phyloP scores from a whole-genome alignment of 2,888 invertebrate species.

The Siphlonurus alternatus region DNA sequence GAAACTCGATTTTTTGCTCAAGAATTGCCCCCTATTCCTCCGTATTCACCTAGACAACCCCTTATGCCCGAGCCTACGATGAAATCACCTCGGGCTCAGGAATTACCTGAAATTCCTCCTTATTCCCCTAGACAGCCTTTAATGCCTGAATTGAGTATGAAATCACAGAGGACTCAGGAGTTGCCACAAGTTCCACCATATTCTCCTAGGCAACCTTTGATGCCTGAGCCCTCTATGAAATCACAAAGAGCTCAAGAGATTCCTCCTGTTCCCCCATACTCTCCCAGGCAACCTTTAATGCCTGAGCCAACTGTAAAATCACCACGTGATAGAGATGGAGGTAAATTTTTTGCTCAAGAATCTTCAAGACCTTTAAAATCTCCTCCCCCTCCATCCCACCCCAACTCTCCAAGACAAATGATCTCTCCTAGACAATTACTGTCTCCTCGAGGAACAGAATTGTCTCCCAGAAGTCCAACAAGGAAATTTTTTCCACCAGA shows the following conservation, averaged over 20 bases:
- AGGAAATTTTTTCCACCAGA: not conserved
- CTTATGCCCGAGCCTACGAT: not conserved
- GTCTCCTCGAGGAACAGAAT: not conserved
- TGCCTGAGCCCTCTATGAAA: not conserved
- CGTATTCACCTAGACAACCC: not conserved
- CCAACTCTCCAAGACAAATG: not conserved
- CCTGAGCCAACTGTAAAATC: not conserved
- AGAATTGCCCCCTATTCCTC: not conserved
- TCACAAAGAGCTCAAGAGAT: not conserved
- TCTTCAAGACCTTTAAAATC: not conserved
- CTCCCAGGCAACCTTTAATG: not conserved
- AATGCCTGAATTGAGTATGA: not conserved
- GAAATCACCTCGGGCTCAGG: not conserved
- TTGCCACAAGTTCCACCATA: not conserved
- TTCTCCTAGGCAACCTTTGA: not conserved
- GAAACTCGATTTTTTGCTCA: not conserved
- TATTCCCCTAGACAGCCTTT: not conserved
- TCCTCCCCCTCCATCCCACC: not conserved
- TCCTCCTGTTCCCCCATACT: not conserved
- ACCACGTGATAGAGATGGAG: not conserved
- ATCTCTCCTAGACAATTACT: not conserved
- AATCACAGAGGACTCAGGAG: not conserved
- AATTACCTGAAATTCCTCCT: not conserved
- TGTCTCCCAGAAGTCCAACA: not conserved
- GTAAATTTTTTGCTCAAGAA: not conserved